Percentiles rank a stretch among this genome's conserved stretches.
These are phyloP conservation scores for Muricea muricata DNA, from an alignment of 92 coral and sea anemone species.

Conservation along the genomic window DNA sequence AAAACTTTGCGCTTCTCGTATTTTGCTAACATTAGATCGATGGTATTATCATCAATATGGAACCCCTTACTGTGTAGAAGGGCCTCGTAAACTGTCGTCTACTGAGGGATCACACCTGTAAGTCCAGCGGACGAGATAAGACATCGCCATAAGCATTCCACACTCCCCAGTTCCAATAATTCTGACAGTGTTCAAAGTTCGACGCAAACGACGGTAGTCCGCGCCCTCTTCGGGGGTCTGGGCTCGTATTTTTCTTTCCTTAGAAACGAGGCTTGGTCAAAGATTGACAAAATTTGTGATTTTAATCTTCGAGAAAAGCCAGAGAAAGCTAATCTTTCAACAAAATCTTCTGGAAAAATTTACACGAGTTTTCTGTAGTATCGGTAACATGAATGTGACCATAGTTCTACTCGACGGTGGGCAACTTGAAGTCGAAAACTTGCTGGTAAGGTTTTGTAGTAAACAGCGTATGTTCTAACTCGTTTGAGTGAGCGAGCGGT, in stretches of 20 bases:
- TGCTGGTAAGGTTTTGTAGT: conserved; percentile 18
- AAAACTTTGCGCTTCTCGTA: too few species aligned
- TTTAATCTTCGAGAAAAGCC: background rate
- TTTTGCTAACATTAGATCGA: too few species aligned
- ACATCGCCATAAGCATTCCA: too few species aligned
- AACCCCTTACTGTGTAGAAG: too few species aligned
- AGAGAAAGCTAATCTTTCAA: background rate
- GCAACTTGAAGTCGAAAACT: conserved; percentile 14
- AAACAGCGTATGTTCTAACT: background rate
- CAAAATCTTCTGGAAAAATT: background rate
- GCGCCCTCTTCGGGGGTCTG: background rate
- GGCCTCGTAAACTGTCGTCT: too few species aligned
- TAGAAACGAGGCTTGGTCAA: conserved; percentile 19
- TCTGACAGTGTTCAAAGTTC: background rate
- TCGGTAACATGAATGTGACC: background rate
- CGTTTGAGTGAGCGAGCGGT: background rate
- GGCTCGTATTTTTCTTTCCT: conserved; percentile 9
- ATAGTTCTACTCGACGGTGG: conserved; percentile 36
- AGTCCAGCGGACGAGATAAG: too few species aligned
- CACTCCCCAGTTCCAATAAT: too few species aligned
- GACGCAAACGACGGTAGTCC: too few species aligned
- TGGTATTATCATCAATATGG: too few species aligned
- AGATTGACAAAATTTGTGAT: background rate
- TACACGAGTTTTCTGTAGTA: background rate
- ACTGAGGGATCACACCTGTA: too few species aligned